A percentile compares a stretch with the other conserved stretches of the same genome.
Evolutionary conservation across 1,140 invertebrate species (phyloP).

Genomic region (Eufriesea mexicana): DNA sequence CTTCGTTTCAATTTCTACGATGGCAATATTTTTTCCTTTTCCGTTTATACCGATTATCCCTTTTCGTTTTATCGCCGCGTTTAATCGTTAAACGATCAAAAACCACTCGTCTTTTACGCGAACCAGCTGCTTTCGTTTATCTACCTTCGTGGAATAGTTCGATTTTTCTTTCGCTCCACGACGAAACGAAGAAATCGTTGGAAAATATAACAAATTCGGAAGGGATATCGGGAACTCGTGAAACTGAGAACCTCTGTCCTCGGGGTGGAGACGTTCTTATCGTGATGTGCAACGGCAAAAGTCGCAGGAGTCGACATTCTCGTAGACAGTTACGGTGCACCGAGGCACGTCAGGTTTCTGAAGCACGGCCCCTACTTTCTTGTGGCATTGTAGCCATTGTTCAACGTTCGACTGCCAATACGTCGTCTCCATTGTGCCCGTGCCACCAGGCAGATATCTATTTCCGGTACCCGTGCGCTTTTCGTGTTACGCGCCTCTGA

Average conservation of each 20-base stretch:
- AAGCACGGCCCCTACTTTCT: constrained; percentile 47
- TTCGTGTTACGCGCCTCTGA: constrained; percentile 48
- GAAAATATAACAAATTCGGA: too few species aligned
- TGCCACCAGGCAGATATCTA: constrained; percentile 65
- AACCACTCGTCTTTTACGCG: too few species aligned
- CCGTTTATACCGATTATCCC: too few species aligned
- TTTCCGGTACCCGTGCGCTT: constrained; percentile 67
- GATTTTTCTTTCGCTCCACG: too few species aligned
- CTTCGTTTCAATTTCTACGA: too few species aligned
- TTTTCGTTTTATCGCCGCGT: too few species aligned
- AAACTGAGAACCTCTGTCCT: constrained; percentile 4
- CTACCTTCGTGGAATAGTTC: too few species aligned
- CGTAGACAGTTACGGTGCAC: constrained; percentile 19
- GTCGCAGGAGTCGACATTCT: constrained; percentile 27
- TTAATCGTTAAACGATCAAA: too few species aligned
- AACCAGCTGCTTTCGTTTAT: too few species aligned
- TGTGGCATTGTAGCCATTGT: constrained; percentile 62
- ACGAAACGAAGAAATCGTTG: too few species aligned
- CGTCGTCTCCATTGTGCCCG: constrained; percentile 60
- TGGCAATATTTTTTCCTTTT: too few species aligned
- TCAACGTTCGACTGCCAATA: constrained; percentile 69
- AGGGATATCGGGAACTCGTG: too few species aligned
- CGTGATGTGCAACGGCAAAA: constrained; percentile 16
- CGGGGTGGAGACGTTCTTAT: neutral
- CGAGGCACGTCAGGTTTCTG: constrained; percentile 43